Conservation (phyloP, 2,113 vertebrate species). For the Lasiurus borealis region DNA sequence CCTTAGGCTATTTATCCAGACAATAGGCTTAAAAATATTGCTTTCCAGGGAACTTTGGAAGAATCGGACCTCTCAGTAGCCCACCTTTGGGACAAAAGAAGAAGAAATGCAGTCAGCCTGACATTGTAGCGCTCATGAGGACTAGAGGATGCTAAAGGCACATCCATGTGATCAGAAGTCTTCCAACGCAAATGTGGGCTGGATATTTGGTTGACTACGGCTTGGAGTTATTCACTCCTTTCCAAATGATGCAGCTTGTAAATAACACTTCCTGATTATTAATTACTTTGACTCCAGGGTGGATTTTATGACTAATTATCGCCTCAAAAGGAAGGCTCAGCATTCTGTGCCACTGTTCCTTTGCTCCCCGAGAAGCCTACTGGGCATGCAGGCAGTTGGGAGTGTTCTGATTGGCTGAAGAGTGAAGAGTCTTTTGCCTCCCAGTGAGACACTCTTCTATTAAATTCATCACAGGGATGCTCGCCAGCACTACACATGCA, state of each 20-base stretch:
- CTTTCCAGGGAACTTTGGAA: not conserved
- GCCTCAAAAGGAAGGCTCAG: not conserved
- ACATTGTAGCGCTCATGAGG: not conserved
- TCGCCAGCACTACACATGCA: not conserved
- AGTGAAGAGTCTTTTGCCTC: not conserved
- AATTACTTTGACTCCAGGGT: conserved; percentile 44
- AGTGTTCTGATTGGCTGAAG: not conserved
- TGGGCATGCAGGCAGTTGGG: too few relatives aligned
- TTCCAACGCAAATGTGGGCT: not conserved
- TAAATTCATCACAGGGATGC: conserved; percentile 21
- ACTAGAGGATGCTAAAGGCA: not conserved
- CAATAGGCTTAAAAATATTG: too few relatives aligned
- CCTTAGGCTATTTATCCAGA: not conserved
- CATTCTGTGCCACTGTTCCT: not conserved
- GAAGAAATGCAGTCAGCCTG: not conserved
- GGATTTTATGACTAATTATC: conserved; percentile 38
- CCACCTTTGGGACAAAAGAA: not conserved
- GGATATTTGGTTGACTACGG: not conserved
- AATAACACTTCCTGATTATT: not conserved
- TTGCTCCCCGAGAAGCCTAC: not conserved
- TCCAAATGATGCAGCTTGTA: not conserved
- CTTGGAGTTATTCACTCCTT: not conserved
- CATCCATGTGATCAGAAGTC: accelerated
- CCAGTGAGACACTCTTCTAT: not conserved
- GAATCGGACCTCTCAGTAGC: not conserved